These are phyloP conservation scores for Tupaia chinensis DNA, from an alignment of 2,113 vertebrate species.

Conservation along the genomic window DNA sequence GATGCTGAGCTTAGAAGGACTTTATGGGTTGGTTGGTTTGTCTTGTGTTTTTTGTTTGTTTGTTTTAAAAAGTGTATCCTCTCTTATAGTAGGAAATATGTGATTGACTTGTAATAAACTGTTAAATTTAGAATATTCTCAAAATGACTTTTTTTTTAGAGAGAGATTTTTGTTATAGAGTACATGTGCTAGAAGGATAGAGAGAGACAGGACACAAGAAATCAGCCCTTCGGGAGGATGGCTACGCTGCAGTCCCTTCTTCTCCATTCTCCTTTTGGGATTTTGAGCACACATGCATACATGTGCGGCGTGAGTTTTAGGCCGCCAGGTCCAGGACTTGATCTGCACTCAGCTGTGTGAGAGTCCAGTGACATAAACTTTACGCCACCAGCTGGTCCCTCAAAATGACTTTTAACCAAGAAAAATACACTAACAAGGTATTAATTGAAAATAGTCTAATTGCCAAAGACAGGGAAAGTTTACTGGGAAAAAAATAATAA, in stretches of 20 bases:
- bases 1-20: constrained; percentile 98
- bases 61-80: constrained; percentile 43
- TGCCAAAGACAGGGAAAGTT: not conserved
- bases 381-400: not conserved
- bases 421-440: constrained; percentile 15
- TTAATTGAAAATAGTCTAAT: constrained; percentile 41
- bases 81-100: not conserved
- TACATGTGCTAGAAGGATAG: too few relatives aligned
- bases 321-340: too few relatives aligned
- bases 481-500: not conserved
- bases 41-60: constrained; percentile 36
- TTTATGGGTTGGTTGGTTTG: constrained; percentile 94
- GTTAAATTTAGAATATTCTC: constrained; percentile 41
- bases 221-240: too few relatives aligned
- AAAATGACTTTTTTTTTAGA: not conserved
- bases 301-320: too few relatives aligned
- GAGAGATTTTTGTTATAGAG: too few relatives aligned
- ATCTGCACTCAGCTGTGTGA: too few relatives aligned
- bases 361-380: too few relatives aligned
- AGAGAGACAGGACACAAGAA: too few relatives aligned
- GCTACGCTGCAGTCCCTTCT: too few relatives aligned
- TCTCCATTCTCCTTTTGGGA: too few relatives aligned
- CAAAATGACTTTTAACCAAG: constrained; percentile 52
- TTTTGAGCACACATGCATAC: too few relatives aligned
- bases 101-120: constrained; percentile 9